Evolutionary conservation across 2,113 vertebrate genomes (phyloP).

Genomic region (Bubo blakistoni): DNA sequence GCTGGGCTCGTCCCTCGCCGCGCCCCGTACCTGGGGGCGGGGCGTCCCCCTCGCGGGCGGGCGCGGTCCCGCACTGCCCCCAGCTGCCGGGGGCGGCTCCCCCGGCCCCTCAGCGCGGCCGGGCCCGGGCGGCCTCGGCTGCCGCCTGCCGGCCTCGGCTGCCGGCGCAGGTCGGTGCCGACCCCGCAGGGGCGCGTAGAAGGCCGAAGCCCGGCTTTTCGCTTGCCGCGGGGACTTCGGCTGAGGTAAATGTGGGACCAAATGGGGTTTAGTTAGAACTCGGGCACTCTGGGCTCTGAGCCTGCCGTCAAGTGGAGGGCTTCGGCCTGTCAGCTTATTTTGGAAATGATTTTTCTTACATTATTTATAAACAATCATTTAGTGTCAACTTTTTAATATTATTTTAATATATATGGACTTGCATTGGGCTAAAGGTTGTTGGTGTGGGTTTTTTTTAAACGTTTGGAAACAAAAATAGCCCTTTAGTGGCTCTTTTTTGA

Average conservation of each 20-base stretch:
- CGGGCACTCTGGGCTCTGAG: not conserved
- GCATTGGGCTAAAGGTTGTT: not conserved
- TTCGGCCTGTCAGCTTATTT: not conserved
- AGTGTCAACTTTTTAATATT: accelerated
- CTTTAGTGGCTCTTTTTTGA: not conserved
- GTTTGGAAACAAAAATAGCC: not conserved
- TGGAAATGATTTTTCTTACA: accelerated
- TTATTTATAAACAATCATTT: not conserved
- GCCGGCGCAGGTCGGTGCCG: not conserved
- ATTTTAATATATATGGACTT: not conserved
- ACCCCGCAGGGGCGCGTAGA: not conserved
- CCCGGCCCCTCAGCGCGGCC: not conserved
- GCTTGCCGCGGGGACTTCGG: not conserved
- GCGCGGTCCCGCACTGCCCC: not conserved
- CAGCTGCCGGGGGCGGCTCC: no score
- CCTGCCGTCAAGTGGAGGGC: accelerated
- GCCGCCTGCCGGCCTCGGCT: no score
- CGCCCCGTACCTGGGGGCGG: not conserved
- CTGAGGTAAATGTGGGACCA: not conserved
- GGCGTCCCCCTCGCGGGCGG: not conserved
- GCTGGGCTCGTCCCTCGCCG: not conserved
- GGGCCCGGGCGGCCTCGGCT: no score
- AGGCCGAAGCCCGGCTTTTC: not conserved
- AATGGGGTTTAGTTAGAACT: accelerated
- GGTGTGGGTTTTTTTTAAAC: no score